Conservation (phyloP, 2,888 invertebrate genomes). For the Eristalis tenax region DNA sequence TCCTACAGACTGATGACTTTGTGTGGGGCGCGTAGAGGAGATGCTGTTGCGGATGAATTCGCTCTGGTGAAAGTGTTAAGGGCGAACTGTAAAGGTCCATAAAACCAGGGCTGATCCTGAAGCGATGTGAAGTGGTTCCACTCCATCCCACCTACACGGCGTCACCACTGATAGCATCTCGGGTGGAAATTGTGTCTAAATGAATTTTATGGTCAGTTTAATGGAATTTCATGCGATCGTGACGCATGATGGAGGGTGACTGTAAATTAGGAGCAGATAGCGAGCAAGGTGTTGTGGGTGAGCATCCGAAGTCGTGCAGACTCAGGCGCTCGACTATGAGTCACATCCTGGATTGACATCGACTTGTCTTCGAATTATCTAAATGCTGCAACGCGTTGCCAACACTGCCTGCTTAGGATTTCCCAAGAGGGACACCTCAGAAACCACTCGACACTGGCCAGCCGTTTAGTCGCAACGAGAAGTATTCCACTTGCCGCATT, state of each 20-base stretch:
- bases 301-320: not conserved
- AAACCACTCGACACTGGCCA: too few species aligned
- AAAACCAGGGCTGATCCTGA: slow-evolving; percentile 10
- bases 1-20: not conserved
- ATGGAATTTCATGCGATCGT: slow-evolving; percentile 14
- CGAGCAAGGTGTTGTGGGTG: not conserved
- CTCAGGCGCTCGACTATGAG: not conserved
- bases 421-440: too few species aligned
- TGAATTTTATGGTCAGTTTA: slow-evolving; percentile 3
- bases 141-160: slow-evolving; percentile 26
- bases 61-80: slow-evolving; percentile 18
- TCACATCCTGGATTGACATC: not conserved
- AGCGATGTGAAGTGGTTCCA: slow-evolving; percentile 4
- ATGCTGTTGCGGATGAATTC: not conserved
- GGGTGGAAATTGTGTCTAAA: not conserved
- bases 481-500: not conserved
- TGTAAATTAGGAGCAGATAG: not conserved
- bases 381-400: too few species aligned
- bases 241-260: not conserved
- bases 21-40: not conserved
- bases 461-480: not conserved
- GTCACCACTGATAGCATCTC: not conserved
- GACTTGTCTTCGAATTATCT: too few species aligned
- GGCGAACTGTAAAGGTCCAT: slow-evolving; percentile 5
- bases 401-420: too few species aligned